These are phyloP conservation scores for Delia radicum DNA, from an alignment of 1,140 invertebrate species.

Conservation along the genomic window DNA sequence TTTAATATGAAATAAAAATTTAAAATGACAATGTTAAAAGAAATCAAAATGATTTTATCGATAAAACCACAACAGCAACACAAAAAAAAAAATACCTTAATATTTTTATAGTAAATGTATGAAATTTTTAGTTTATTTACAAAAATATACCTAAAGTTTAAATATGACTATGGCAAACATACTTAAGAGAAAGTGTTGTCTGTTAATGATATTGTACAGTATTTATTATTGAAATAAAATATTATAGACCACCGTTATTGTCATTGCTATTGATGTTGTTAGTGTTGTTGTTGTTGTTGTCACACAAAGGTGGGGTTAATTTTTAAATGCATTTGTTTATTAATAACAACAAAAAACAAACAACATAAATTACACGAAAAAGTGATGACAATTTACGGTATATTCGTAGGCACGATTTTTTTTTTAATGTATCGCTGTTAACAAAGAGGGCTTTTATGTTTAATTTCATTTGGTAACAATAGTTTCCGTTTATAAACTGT, in stretches of 20 bases:
- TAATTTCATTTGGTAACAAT: constrained; percentile 3
- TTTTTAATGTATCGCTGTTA: background rate
- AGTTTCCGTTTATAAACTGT: constrained; percentile 9
- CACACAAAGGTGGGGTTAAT: constrained; percentile 8
- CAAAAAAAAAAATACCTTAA: background rate
- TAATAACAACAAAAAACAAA: background rate
- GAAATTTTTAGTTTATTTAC: no score
- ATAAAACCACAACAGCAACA: background rate
- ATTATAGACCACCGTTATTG: background rate
- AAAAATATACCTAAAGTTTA: background rate
- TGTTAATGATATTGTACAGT: constrained; percentile 10
- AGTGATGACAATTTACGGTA: constrained; percentile 6
- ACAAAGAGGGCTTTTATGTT: constrained; percentile 14
- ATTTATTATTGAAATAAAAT: background rate
- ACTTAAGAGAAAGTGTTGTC: constrained; percentile 12
- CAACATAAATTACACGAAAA: background rate
- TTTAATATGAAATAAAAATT: no score
- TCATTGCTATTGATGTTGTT: background rate
- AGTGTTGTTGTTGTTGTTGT: no score
- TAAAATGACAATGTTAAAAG: background rate
- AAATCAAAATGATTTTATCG: background rate
- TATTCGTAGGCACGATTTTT: constrained; percentile 4
- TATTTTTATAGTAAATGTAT: background rate
- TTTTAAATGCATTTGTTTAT: constrained; percentile 1
- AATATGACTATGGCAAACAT: background rate